Conservation (phyloP, 2,113 vertebrate genomes). For the Todiramphus chloris region DNA sequence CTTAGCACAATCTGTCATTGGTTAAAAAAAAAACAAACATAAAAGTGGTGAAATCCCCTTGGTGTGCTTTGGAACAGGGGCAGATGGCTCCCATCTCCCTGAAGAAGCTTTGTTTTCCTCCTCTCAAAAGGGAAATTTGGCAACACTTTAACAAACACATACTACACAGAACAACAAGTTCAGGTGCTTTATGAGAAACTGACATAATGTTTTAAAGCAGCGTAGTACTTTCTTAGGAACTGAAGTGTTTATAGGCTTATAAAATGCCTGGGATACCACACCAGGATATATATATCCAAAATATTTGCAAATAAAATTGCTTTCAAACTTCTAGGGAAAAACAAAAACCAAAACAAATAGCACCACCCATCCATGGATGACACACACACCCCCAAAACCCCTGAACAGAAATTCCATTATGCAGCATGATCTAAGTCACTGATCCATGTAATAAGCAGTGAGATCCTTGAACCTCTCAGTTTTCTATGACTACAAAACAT, state of each 20-base stretch:
- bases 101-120: not conserved
- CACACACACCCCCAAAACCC: not conserved
- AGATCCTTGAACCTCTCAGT: not conserved
- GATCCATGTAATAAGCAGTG: not conserved
- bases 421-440: not conserved
- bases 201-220: not conserved
- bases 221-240: not conserved
- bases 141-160: not conserved
- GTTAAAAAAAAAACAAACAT: not conserved
- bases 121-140: not conserved
- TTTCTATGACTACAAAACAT: not conserved
- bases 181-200: not conserved
- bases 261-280: not conserved
- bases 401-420: not conserved
- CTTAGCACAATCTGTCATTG: slow-evolving; percentile 31
- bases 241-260: not conserved
- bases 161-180: not conserved
- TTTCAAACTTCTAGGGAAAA: not conserved
- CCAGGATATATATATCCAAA: not conserved
- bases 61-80: not conserved
- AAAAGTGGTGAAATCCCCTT: not conserved
- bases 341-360: not conserved
- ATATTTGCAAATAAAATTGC: not conserved
- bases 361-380: not conserved
- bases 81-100: slow-evolving; percentile 14